Conservation (phyloP, 2,888 invertebrate genomes). For the Arctia plantaginis region DNA sequence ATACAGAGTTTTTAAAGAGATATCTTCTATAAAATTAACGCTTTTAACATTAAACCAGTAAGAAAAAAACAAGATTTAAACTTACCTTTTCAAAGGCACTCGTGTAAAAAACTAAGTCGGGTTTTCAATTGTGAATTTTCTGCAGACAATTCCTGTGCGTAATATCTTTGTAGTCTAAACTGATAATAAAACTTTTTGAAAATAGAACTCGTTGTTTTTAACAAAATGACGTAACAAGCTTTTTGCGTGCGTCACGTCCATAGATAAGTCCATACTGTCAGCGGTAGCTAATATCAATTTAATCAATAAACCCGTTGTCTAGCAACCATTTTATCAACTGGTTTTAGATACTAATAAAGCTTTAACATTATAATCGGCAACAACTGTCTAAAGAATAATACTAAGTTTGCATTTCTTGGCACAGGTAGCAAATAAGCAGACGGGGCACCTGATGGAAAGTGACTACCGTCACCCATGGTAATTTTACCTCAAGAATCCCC, state of each 20-base stretch:
- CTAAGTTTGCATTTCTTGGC: too few relatives aligned
- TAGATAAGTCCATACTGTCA: slow-evolving; percentile 32
- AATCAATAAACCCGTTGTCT: slow-evolving; percentile 46
- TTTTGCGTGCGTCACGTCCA: slow-evolving; percentile 3
- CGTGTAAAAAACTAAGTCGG: neutral
- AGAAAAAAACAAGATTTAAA: neutral
- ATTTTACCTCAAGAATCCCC: too few relatives aligned
- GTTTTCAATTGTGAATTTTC: neutral
- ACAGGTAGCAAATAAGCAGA: too few relatives aligned
- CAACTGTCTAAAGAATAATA: too few relatives aligned
- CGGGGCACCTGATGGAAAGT: too few relatives aligned
- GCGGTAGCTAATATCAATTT: slow-evolving; percentile 18
- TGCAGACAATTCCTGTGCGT: neutral
- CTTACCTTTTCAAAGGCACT: neutral
- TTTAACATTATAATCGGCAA: neutral
- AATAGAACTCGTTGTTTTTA: neutral
- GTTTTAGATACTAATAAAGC: neutral
- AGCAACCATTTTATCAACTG: slow-evolving; percentile 40
- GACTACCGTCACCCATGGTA: too few relatives aligned
- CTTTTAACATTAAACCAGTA: neutral
- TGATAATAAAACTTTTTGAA: neutral
- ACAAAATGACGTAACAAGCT: neutral
- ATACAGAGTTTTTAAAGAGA: neutral
- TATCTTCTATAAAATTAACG: neutral
- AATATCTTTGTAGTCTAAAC: neutral